Evolutionary conservation across 2,113 vertebrate species (phyloP), one percentile per base, ranked within the genome.

Genomic region (Sylvilagus bachmani): DNA sequence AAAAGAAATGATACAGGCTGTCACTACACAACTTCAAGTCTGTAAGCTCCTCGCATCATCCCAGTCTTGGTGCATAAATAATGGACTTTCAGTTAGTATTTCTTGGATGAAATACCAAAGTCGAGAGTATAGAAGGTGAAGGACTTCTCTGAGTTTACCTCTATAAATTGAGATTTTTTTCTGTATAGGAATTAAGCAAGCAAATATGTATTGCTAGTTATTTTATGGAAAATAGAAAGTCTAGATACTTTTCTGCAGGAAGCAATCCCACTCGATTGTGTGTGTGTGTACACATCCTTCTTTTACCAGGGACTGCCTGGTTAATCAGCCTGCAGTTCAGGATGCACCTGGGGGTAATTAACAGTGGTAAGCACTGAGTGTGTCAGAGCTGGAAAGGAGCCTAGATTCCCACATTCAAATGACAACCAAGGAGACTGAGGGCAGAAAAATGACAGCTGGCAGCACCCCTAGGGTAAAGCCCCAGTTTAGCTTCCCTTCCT

Each of bases 91-190:
- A 64, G 33, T 71, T 36, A 84, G 27, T 80, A 5, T 84, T 92
- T 93, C 53, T 90, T 92, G 31, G 93, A 29, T 86, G 74, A 93
- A 91, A 70, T 95, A 82, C 62, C 51, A n/a, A 75, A 55, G 58
- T 69, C 51, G 69, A 31, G 64, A 91, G 83, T 10, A 6, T 58
- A 24, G 24, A 83, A 67, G 36, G 38, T 74, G 2, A 75, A 95
- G 78, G 49, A 17, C n/a, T 6, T 90, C 22, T 82, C 16, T 25
- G 69, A 84, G 44, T 90, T 95, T 36, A 74, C 58, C 67, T 84
- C 55, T n/a, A 95, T 53, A 96, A 70, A 78, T 75, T 86, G 44
- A 3, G 13, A n/a, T 84, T 74, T 88, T 94, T 78, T 53, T 93
- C 94, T 17, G 2, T 66, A 64, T 44, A 51, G 19, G 10, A 70